Base-by-base conservation (phyloP, 2,797 vertebrate species). In the Varecia variegata region DNA sequence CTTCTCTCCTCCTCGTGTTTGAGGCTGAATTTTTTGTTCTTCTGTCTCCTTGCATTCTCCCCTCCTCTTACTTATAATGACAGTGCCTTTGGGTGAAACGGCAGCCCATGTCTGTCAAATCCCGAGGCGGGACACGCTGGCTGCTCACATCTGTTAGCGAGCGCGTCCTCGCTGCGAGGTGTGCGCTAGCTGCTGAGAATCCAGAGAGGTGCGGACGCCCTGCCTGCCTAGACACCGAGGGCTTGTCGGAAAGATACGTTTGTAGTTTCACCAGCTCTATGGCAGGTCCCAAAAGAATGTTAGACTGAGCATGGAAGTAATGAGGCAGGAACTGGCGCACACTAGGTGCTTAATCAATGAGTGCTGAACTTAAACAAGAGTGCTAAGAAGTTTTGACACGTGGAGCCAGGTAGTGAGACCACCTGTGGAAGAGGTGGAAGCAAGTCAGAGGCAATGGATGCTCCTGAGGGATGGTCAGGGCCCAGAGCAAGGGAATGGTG, bases 171-270 rank as follows among this genome's bases (percentile, higher is more conserved):
- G 1, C 35, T 23, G n/a, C 3, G 0, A 6, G 70, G 47, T 1
- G 3, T 11, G 15, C 60, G 0, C 8, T 3, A 3, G 65, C 8
- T 20, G 27, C 18, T 50, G 0, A 25, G n/a, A 17, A 18, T 27
- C 11, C 4, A 11, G 10, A 17, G 30, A 40, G 56, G 43, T 7
- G 27, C 52, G 6, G 58, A 21, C 1, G 7, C 9, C 25, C 3
- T 0, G 1, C 25, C 45, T 27, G 8, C 79, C 43, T 54, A 25
- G 80, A 43, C 30, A 9, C 25, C 50, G 32, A 3, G 35, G 52
- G 54, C 52, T 74, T 5, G 52, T 68, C 83, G 45, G 80, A 68
- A 94, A 76, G 84, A 50, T 40, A 7, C 1, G 9, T 45, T 23
- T 70, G 5, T 70, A 15, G 62, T 62, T 50, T 79, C 47, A 27